phyloP scores from a whole-genome alignment of 2,888 invertebrate species.

The Tinea trinotella region DNA sequence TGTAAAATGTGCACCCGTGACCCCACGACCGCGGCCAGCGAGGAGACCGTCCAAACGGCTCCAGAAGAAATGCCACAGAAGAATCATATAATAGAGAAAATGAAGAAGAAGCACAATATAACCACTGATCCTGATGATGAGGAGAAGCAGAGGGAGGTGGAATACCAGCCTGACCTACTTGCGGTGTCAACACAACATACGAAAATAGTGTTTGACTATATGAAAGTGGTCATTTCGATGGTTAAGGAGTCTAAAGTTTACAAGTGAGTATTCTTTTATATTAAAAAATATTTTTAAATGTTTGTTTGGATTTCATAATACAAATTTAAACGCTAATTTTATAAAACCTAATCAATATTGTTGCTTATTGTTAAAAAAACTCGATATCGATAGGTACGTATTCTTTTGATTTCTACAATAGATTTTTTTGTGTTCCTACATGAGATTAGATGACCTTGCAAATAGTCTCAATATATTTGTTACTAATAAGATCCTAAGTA shows the following conservation, averaged over 20 bases:
- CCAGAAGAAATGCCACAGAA: no score
- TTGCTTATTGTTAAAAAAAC: no score
- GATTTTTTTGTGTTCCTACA: no score
- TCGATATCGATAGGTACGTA: no score
- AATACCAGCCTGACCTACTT: constrained; percentile 61
- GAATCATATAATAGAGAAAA: constrained; percentile 40
- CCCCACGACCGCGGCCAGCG: constrained; percentile 28
- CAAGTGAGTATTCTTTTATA: constrained; percentile 54
- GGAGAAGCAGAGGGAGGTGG: constrained; percentile 49
- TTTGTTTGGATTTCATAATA: background rate
- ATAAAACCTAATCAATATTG: no score
- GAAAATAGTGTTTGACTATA: constrained; percentile 48
- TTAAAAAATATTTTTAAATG: background rate
- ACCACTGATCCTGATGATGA: constrained; percentile 46
- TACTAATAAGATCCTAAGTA: no score
- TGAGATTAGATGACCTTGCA: no score
- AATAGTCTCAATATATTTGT: no score
- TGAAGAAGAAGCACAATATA: constrained; percentile 63
- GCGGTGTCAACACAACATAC: constrained; percentile 62
- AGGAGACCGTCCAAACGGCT: constrained; percentile 23
- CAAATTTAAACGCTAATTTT: no score
- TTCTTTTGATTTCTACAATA: no score
- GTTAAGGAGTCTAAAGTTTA: constrained; percentile 60
- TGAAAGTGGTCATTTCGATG: constrained; percentile 42
- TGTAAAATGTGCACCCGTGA: constrained; percentile 63